Base-by-base conservation (phyloP, 1,140 invertebrate genomes). In the Ridgeia piscesae region DNA sequence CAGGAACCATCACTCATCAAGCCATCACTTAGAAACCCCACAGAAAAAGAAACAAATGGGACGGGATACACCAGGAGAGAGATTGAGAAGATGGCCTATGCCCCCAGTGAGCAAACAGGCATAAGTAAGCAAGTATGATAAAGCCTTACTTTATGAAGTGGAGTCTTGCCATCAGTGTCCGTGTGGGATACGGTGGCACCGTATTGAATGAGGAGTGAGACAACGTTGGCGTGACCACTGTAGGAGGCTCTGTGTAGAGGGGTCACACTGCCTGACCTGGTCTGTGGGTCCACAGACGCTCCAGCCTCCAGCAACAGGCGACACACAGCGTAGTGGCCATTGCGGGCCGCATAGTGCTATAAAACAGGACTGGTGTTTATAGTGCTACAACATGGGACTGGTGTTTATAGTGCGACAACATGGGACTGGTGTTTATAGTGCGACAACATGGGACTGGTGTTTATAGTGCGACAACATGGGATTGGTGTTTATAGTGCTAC, bases 331-430 rank as follows among this genome's bases (percentile, higher is more conserved):
- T 96, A 94, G 94, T 98, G 97, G 33, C 98, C 98, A 96, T 97
- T 97, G 89, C 98, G 97, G 88, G 98, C 97, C 33, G 98, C 98
- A 97, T 99, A 99, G 95, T 99, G 98, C 93, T 92, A 97, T 21
- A 77, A 77, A 9, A 31, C 58, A 77, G 17, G 27, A 97, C 89
- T 21, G 11, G 27, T 17, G 58, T 77, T 77, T 77, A 77, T 77
- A 77, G 27, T 4, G 58, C 58, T 21, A 27, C 8, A 77, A 77
- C 14, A 77, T 21, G 21, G 21, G 8, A 50, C 8, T 11, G 8
- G 21, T 50, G 48, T 50, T 8, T 11, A 6, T 8, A 50, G 6
- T 50, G 48, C 17, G 48, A 50, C 48, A 50, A 50, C 0, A 50
- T 50, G 48, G 8, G 48, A 50, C 48, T 11, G 8, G 21, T 50